Conservation (phyloP, 2,888 invertebrate genomes). For the Metallyticus violacea region DNA sequence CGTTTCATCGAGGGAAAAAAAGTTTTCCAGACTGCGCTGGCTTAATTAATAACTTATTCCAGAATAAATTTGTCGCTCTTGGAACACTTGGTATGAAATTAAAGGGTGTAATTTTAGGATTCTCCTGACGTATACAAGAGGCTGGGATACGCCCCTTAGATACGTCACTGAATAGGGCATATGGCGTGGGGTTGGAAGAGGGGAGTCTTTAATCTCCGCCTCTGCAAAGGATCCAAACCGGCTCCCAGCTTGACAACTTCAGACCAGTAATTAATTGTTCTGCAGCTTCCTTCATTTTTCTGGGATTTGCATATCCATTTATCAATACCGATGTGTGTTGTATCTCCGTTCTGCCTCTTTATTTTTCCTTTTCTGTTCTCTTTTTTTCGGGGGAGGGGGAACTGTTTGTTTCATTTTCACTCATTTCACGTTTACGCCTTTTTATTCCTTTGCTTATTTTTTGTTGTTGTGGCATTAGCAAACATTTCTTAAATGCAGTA, state of each 20-base stretch:
- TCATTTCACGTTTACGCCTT: background rate
- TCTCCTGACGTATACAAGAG: no score
- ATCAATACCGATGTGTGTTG: slow-evolving; percentile 18
- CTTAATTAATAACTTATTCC: background rate
- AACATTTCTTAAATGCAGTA: background rate
- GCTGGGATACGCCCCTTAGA: background rate
- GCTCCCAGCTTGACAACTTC: slow-evolving; percentile 26
- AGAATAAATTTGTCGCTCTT: background rate
- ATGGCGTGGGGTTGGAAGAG: background rate
- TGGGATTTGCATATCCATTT: slow-evolving; percentile 27
- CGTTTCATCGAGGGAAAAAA: background rate
- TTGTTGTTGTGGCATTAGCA: background rate
- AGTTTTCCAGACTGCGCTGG: background rate
- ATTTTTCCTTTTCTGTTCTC: background rate
- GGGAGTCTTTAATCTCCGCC: slow-evolving; percentile 22
- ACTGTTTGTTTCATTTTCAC: background rate
- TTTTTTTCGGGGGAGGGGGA: background rate
- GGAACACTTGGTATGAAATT: background rate
- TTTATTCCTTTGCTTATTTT: background rate
- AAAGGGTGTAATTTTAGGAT: background rate
- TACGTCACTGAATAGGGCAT: background rate
- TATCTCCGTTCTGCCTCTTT: background rate
- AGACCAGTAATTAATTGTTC: slow-evolving; percentile 28
- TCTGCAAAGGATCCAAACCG: slow-evolving; percentile 15
- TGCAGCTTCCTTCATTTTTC: slow-evolving; percentile 23